phyloP scores from a whole-genome alignment of 2,888 invertebrate species.

The Chydorus sphaericus region DNA sequence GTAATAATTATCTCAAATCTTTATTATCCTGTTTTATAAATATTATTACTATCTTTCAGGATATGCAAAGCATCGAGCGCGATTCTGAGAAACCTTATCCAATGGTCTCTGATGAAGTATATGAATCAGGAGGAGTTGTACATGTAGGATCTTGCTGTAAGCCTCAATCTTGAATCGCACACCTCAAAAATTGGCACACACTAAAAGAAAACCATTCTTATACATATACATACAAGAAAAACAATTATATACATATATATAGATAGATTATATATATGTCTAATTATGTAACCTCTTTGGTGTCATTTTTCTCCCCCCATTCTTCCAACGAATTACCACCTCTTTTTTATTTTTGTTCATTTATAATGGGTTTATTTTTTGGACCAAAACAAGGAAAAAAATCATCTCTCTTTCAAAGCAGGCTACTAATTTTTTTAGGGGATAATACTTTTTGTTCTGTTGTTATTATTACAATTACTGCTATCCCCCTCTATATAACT shows the following conservation, averaged over 20 bases:
- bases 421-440: not conserved
- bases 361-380: not conserved
- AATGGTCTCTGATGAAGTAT: not conserved
- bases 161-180: not conserved
- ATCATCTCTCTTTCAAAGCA: too few species aligned
- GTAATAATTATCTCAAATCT: slow-evolving; percentile 15
- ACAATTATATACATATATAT: not conserved
- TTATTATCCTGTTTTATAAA: not conserved
- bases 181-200: too few species aligned
- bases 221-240: not conserved
- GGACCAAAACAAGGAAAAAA: not conserved
- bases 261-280: not conserved
- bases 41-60: too few species aligned
- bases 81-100: not conserved
- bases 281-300: not conserved
- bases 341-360: too few species aligned
- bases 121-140: not conserved
- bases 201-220: not conserved
- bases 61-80: not conserved
- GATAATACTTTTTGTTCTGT: not conserved
- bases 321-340: too few species aligned
- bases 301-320: not conserved
- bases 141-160: not conserved
- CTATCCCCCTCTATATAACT: too few species aligned
- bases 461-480: too few species aligned